These are phyloP conservation scores for Zapornia atra DNA, from an alignment of 2,113 vertebrate species.

Conservation along the genomic window DNA sequence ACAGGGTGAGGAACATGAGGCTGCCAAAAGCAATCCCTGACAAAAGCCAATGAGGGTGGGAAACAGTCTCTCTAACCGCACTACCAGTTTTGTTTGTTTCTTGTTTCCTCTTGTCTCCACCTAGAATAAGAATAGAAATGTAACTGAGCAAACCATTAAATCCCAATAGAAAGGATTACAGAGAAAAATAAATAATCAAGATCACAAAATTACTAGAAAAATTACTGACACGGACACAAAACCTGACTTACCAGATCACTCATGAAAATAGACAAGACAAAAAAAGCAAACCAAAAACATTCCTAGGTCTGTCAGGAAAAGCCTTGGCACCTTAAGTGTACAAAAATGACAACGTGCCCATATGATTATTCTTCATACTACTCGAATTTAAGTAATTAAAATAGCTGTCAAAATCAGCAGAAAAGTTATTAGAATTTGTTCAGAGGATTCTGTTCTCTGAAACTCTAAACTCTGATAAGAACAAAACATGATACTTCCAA, in stretches of 20 bases:
- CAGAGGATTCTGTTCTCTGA: constrained; percentile 28
- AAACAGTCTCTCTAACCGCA: neutral
- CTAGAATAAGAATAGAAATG: constrained; percentile 36
- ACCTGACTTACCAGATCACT: neutral
- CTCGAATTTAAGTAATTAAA: neutral
- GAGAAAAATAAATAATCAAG: neutral
- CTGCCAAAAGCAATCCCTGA: constrained; percentile 72
- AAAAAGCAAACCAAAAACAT: neutral
- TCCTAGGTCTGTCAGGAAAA: neutral
- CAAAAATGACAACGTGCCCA: neutral
- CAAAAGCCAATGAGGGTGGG: constrained; percentile 39
- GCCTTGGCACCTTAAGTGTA: neutral
- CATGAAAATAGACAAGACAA: neutral
- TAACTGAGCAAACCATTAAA: neutral
- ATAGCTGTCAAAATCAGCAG: neutral
- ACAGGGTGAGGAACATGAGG: constrained; percentile 73
- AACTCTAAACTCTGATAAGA: constrained; percentile 28
- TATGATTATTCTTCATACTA: neutral
- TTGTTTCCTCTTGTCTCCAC: neutral
- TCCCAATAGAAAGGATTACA: neutral
- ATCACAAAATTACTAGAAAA: neutral
- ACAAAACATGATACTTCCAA: constrained; percentile 19
- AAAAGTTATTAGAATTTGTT: constrained; percentile 5
- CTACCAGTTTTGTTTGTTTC: constrained; percentile 14
- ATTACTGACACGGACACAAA: neutral